A percentile compares a stretch with the other conserved stretches of the same genome.
These are phyloP conservation scores for Caradrina kadenii DNA, from an alignment of 2,888 invertebrate species.

Conservation along the genomic window DNA sequence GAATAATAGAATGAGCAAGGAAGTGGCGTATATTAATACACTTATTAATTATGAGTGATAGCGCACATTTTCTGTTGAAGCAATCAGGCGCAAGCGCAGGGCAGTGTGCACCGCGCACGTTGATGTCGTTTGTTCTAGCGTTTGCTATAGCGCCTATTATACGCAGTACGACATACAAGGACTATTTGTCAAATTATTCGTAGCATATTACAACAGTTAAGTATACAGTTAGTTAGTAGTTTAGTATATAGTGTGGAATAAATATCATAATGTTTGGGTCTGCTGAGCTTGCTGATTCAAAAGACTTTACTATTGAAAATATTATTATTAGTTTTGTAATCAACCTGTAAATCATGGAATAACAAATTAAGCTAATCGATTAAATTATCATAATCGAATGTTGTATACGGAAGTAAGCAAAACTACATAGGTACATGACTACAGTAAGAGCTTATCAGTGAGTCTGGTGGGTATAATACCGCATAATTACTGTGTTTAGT, in stretches of 20 bases:
- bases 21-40: slow-evolving; percentile 57
- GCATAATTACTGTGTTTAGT: slow-evolving; percentile 46
- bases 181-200: slow-evolving; percentile 32
- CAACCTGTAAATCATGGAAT: neutral
- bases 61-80: slow-evolving; percentile 59
- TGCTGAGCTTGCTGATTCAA: neutral
- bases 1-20: slow-evolving; percentile 36
- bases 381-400: slow-evolving; percentile 6
- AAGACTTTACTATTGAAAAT: neutral
- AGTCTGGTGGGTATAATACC: slow-evolving; percentile 32
- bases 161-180: slow-evolving; percentile 13
- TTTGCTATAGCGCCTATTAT: slow-evolving; percentile 57
- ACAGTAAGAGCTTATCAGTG: slow-evolving; percentile 38
- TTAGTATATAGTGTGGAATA: neutral
- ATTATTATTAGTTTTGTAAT: neutral
- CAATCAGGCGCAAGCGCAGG: slow-evolving; percentile 66
- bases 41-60: slow-evolving; percentile 60
- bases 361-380: neutral
- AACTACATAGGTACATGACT: slow-evolving; percentile 11
- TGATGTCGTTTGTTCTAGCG: slow-evolving; percentile 86
- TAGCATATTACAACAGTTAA: neutral
- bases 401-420: slow-evolving; percentile 25
- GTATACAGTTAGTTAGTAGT: too few species aligned
- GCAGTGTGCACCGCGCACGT: slow-evolving; percentile 75
- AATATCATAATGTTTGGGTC: neutral